phyloP scores from a whole-genome alignment of 2,888 invertebrate species.

The Cheilosia scutellata region DNA sequence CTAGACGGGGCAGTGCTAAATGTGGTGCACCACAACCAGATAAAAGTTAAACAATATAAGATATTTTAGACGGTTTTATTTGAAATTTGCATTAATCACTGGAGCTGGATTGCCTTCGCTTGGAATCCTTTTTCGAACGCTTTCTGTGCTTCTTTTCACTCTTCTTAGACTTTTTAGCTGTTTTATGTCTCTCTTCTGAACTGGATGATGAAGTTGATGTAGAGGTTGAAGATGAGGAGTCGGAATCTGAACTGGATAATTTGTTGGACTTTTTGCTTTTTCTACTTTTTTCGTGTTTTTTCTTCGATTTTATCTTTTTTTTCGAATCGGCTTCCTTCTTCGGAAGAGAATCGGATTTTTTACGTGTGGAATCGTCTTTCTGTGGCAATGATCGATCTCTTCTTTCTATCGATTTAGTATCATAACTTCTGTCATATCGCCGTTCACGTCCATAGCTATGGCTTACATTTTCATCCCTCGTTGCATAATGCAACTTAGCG shows the following conservation, averaged over 20 bases:
- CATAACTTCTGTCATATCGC: background rate
- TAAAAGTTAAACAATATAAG: slow-evolving; percentile 40
- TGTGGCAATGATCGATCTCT: background rate
- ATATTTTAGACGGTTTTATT: background rate
- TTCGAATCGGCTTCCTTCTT: background rate
- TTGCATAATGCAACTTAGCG: background rate
- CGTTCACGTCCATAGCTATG: background rate
- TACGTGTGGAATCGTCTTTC: background rate
- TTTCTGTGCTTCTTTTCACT: slow-evolving; percentile 54
- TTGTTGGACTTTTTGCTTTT: slow-evolving; percentile 73
- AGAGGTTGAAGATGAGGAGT: slow-evolving; percentile 44
- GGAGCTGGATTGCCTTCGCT: slow-evolving; percentile 66
- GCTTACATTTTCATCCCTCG: background rate
- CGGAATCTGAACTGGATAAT: slow-evolving; percentile 60
- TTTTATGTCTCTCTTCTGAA: slow-evolving; percentile 77
- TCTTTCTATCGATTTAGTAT: background rate
- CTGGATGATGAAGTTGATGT: slow-evolving; percentile 74
- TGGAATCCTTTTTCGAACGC: slow-evolving; percentile 71
- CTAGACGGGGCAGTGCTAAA: slow-evolving; percentile 77
- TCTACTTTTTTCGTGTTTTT: slow-evolving; percentile 46
- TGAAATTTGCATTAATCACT: slow-evolving; percentile 29
- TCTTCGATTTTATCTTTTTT: slow-evolving; percentile 42
- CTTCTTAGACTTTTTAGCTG: slow-evolving; percentile 77
- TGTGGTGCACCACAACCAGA: slow-evolving; percentile 69
- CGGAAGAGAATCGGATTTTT: background rate